phyloP scores from a whole-genome alignment of 2,797 vertebrate genomes.

The Huso huso region DNA sequence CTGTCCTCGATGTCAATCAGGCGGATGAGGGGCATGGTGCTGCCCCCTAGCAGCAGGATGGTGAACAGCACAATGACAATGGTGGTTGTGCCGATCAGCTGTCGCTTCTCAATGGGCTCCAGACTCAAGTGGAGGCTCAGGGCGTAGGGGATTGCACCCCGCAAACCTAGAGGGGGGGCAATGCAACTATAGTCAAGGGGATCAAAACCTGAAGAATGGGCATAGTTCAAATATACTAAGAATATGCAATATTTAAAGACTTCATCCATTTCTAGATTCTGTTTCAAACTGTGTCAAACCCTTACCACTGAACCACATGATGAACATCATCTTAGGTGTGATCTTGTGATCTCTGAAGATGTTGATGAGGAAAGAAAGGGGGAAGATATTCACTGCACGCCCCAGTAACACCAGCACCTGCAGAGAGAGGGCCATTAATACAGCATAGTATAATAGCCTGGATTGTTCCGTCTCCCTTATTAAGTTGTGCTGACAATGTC shows the following conservation, averaged over 20 bases:
- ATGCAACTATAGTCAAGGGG: background rate
- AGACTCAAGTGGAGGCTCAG: conserved; percentile 90
- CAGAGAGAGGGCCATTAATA: background rate
- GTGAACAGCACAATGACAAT: conserved; percentile 96
- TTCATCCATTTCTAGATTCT: too few species aligned
- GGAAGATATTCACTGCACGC: conserved; percentile 93
- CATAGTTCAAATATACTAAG: background rate
- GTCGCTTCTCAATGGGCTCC: conserved; percentile 92
- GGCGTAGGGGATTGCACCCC: conserved; percentile 93
- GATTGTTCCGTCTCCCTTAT: background rate
- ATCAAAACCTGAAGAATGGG: background rate
- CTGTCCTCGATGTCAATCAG: conserved; percentile 90
- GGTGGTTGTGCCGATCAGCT: conserved; percentile 93
- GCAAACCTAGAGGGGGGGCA: conserved; percentile 58
- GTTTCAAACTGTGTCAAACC: conserved; percentile 6
- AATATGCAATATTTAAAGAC: too few species aligned
- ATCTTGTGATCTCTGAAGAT: conserved; percentile 97
- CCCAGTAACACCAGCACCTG: conserved; percentile 89
- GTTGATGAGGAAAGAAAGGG: conserved; percentile 89
- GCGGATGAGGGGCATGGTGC: conserved; percentile 93
- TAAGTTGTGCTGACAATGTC: background rate
- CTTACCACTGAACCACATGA: conserved; percentile 99
- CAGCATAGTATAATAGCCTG: background rate
- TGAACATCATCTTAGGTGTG: conserved; percentile 98
- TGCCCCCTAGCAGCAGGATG: conserved; percentile 83